Evolutionary conservation across 2,797 vertebrate genomes (phyloP).

Genomic region (Sebastes nivosus): DNA sequence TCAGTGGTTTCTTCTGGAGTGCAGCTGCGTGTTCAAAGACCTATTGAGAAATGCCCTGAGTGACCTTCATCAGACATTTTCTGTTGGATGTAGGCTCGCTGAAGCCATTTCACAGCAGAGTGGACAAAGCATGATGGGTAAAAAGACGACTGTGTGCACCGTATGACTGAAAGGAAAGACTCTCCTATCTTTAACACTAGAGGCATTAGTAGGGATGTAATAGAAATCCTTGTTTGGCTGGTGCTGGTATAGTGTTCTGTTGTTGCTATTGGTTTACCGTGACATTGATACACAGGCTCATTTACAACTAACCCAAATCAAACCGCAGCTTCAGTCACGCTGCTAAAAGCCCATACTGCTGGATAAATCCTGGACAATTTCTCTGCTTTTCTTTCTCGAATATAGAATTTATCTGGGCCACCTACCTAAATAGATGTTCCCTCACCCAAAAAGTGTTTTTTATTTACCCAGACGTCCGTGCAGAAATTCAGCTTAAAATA

Average conservation of each 20-base stretch:
- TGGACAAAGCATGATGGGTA: background rate
- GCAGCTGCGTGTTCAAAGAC: constrained; percentile 7
- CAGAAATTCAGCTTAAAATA: background rate
- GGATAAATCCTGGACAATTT: background rate
- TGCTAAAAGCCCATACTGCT: background rate
- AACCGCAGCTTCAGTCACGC: background rate
- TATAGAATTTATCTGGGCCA: background rate
- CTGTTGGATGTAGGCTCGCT: background rate
- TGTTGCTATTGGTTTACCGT: constrained; percentile 21
- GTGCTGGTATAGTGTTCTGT: constrained; percentile 13
- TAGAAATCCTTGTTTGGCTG: constrained; percentile 7
- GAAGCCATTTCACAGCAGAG: constrained; percentile 11
- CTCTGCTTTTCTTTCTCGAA: background rate
- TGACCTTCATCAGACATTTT: constrained; percentile 21
- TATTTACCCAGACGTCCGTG: background rate
- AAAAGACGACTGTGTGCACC: background rate
- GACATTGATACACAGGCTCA: constrained; percentile 10
- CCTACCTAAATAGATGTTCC: background rate
- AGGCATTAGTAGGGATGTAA: constrained; percentile 9
- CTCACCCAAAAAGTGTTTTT: background rate
- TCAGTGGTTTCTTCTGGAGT: constrained; percentile 1
- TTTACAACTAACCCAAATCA: background rate
- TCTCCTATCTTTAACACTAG: background rate
- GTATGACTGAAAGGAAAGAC: background rate
- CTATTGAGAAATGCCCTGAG: constrained; percentile 1